Evolutionary conservation across 1,140 invertebrate genomes (phyloP).

Genomic region (Rhynchophorus ferrugineus): DNA sequence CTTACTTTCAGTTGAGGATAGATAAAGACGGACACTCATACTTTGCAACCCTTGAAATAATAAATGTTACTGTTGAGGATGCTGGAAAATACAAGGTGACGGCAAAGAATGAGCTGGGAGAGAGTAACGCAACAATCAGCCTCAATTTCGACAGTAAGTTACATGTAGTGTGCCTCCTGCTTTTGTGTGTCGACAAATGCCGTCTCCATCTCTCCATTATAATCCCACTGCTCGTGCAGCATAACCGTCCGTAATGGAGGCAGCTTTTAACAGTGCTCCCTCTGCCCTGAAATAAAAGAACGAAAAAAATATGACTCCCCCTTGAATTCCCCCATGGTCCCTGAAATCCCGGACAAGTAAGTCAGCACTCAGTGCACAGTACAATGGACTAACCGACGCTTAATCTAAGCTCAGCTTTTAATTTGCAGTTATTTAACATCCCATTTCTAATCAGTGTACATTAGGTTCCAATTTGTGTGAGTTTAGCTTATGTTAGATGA

Average conservation of each 20-base stretch:
- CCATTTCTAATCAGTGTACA: conserved; percentile 39
- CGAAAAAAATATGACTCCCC: no score
- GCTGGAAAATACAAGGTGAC: conserved; percentile 95
- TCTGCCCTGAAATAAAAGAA: no score
- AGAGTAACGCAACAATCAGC: conserved; percentile 93
- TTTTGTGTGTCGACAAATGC: conserved; percentile 29
- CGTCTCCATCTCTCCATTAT: conserved; percentile 6
- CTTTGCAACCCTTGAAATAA: conserved; percentile 84
- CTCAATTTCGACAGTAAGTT: conserved; percentile 97
- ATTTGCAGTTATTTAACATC: conserved; percentile 40
- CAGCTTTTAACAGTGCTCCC: conserved; percentile 16
- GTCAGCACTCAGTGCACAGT: conserved; percentile 41
- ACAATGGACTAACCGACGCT: conserved; percentile 42
- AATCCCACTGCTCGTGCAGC: conserved; percentile 17
- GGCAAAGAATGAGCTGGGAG: conserved; percentile 92
- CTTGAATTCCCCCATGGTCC: no score
- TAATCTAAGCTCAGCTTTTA: conserved; percentile 44
- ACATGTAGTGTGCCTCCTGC: conserved; percentile 27
- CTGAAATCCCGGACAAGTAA: conserved; percentile 26
- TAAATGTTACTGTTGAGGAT: conserved; percentile 92
- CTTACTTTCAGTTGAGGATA: conserved; percentile 63
- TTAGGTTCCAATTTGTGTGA: conserved; percentile 36
- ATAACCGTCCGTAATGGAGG: conserved; percentile 14
- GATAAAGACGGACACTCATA: conserved; percentile 89
- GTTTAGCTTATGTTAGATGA: conserved; percentile 34